A percentile compares a stretch with the other conserved stretches of the same genome.
phyloP scores from a whole-genome alignment of 2,888 invertebrate species.

The Lacanobia wlatinum region DNA sequence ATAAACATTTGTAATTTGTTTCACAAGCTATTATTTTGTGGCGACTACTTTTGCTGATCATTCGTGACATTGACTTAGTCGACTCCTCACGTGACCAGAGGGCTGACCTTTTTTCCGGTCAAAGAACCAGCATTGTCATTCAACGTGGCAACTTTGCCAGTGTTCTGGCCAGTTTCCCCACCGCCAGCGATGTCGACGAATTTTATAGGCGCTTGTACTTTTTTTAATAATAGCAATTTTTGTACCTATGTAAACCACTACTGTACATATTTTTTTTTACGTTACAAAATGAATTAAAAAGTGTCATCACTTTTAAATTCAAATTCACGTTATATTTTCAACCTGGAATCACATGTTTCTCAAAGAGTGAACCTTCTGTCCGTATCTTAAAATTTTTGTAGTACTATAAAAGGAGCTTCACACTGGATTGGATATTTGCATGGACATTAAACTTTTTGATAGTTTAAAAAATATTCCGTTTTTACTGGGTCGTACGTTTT shows the following conservation, averaged over 20 bases:
- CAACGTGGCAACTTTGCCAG: background rate
- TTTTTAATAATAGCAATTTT: too few relatives aligned
- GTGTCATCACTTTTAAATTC: background rate
- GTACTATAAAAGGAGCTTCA: conserved; percentile 4
- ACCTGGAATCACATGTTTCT: too few relatives aligned
- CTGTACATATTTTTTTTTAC: too few relatives aligned
- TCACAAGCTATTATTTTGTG: background rate
- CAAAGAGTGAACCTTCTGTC: conserved; percentile 16
- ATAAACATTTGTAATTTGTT: too few relatives aligned
- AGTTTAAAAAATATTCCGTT: conserved; percentile 60
- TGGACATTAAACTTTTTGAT: conserved; percentile 45
- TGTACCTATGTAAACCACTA: too few relatives aligned
- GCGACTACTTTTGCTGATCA: too few relatives aligned
- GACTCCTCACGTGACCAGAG: too few relatives aligned
- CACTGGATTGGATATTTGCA: conserved; percentile 39
- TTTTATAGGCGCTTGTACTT: background rate
- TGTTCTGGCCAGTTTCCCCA: background rate
- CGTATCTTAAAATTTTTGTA: background rate
- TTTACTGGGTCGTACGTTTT: conserved; percentile 60
- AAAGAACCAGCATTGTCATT: too few relatives aligned
- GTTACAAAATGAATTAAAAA: too few relatives aligned
- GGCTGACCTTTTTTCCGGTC: too few relatives aligned
- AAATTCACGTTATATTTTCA: background rate
- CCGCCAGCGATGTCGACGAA: background rate
- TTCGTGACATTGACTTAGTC: too few relatives aligned